A percentile compares a stretch with the other conserved stretches of the same genome.
phyloP scores from a whole-genome alignment of 2,888 invertebrate species.

The Drepanosiphum platanoidis region DNA sequence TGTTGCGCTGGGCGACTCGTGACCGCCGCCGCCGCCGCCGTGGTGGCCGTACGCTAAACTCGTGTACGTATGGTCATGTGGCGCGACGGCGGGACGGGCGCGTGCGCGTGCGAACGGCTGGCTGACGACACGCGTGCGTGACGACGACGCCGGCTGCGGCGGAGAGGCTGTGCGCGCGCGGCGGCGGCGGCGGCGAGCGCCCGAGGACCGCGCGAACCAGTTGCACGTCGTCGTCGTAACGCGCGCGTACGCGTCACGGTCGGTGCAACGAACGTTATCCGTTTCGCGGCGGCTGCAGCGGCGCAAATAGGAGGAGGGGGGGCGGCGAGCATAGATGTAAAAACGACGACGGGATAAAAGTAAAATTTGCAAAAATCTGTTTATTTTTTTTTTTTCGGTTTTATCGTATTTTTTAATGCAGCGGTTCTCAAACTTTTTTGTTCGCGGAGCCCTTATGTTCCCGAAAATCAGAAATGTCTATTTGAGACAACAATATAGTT shows the following conservation, averaged over 20 bases:
- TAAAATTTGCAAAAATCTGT: no score
- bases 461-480: no score
- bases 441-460: no score
- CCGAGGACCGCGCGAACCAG: neutral
- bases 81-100: neutral
- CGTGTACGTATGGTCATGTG: constrained; percentile 11
- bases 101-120: neutral
- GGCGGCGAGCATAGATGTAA: no score
- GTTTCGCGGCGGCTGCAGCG: no score
- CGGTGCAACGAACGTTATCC: neutral
- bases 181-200: neutral
- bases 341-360: no score
- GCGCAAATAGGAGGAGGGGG: no score
- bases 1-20: constrained; percentile 56
- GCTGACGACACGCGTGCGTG: neutral
- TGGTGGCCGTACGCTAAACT: neutral
- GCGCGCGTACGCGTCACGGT: neutral
- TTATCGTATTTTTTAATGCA: no score
- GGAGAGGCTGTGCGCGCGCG: neutral
- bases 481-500: no score
- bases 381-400: no score
- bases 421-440: no score
- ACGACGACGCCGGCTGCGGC: neutral
- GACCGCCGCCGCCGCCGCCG: constrained; percentile 15
- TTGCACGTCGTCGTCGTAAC: neutral